Evolutionary conservation across 2,797 vertebrate genomes (phyloP), one percentile per base, ranked within the genome.

Genomic region (Brachyalestes nurse): DNA sequence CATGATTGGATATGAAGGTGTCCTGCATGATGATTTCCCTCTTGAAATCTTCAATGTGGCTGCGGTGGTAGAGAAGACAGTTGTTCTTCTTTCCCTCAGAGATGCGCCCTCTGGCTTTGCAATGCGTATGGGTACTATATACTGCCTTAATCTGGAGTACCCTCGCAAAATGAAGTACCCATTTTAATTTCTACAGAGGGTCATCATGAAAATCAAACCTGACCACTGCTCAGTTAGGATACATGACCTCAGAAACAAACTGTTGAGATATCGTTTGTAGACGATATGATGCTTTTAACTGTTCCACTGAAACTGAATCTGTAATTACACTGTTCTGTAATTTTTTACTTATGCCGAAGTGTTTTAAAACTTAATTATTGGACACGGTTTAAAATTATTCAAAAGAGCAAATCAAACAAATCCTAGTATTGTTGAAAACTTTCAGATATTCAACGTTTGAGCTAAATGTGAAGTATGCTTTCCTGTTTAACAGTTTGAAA

Each of bases 141-240:
- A 76, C 74, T 65, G 74, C 45, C 60, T 64, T 75, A 65, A 75
- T 65, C 45, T 64, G 25, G 58, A 75, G 60, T 75, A 65, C 45
- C 74, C 60, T 34, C 3, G 55, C 72, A 60, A 62, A 49, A 49
- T 75, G 60, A 75, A 47, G 21, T 75, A 28, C 45, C 64, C 60
- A 34, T 65, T 53, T 38, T 14, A 64, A 51, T 75, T 75, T 16
- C 17, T 75, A 25, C 45, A 53, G 45, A 62, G 40, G 23, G 23
- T 75, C 23, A 65, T 65, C 72, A 73, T 64, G 60, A 75, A 64
- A 7, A 51, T 75, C 1, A 64, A 75, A 34, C 42, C 58, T 2
- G 73, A 75, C 23, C 73, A 75, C 0, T 75, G 73, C 14, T 75
- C 60, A 49, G 58, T 21, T 49, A 75, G 23, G 23, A 49, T 75